These are phyloP conservation scores for Drosophila mimica DNA, from an alignment of 2,888 invertebrate genomes.

Conservation along the genomic window DNA sequence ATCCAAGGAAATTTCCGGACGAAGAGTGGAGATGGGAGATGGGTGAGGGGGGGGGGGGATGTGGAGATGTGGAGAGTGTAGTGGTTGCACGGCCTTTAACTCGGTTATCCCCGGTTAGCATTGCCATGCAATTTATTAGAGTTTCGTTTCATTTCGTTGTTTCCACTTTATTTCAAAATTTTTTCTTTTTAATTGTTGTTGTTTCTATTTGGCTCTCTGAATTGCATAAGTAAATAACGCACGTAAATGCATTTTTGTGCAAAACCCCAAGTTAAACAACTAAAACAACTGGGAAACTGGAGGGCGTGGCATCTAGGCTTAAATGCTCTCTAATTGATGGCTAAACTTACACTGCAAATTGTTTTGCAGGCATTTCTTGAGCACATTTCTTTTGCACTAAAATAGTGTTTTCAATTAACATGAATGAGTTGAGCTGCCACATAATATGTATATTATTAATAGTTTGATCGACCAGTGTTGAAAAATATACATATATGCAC, in stretches of 20 bases:
- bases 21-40: not conserved
- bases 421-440: not conserved
- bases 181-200: constrained; percentile 1
- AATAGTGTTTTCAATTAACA: not conserved
- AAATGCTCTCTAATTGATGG: constrained; percentile 36
- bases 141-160: constrained; percentile 46
- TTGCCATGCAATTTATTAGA: constrained; percentile 70
- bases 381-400: not conserved
- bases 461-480: not conserved
- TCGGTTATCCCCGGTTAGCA: constrained; percentile 69
- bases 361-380: not conserved
- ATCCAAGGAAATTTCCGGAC: constrained; percentile 35
- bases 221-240: constrained; percentile 75
- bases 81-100: constrained; percentile 62
- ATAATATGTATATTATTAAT: not conserved
- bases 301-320: not conserved
- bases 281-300: constrained; percentile 6
- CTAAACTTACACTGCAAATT: not conserved
- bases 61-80: not conserved
- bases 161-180: not conserved
- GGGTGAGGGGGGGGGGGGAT: not conserved
- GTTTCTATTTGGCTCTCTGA: constrained; percentile 17
- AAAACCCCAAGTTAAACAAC: constrained; percentile 56
- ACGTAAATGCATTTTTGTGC: constrained; percentile 70
- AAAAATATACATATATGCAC: no score